Base-by-base conservation (phyloP, 2,888 invertebrate species). In the Stratiomys singularior region DNA sequence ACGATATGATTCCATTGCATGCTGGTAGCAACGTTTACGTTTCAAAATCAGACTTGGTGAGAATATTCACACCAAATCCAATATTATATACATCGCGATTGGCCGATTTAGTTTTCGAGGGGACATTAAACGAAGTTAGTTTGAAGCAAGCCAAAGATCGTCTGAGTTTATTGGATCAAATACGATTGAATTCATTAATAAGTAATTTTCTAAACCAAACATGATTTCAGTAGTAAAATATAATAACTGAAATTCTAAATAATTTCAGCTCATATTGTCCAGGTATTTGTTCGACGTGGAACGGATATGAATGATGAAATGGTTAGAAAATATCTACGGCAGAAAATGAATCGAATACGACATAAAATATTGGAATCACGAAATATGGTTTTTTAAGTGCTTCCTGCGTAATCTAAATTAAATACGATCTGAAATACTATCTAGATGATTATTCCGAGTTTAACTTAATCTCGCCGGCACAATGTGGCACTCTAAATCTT, bases 41-140 rank as follows among this genome's bases (percentile, higher is more conserved):
- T 1, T 83, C 84, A 0, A 87, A 86, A 80, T 76, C 80, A 4
- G 85, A 85, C 72, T 81, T 87, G 67, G 82, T 85, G 21, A 83
- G 83, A 76, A 86, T 86, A 52, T 81, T 84, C 76, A 84, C 85
- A 44, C 83, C 84, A 11, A 84, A 85, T 79, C 83, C 87, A 18
- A 82, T 84, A 18, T 83, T 87, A 23, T 87, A 87, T 67, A 85
- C 86, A 1, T 85, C 84, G 0, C 84, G 86, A 5, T 80, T 87
- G 0, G 83, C 84, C 67, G 85, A 86, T 76, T 81, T 87, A 67
- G 83, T 87, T 4, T 85, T 87, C 82, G 86, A 86, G 23, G 56
- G 66, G 13, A 66, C 63, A 25, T 18, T 58, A 5, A 18, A 63
- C n/a, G 56, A 47, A 15, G 81, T 83, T 67, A 83, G 83, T 9